Conservation (phyloP, 2,113 vertebrate species). For the Urocolius indicus region DNA sequence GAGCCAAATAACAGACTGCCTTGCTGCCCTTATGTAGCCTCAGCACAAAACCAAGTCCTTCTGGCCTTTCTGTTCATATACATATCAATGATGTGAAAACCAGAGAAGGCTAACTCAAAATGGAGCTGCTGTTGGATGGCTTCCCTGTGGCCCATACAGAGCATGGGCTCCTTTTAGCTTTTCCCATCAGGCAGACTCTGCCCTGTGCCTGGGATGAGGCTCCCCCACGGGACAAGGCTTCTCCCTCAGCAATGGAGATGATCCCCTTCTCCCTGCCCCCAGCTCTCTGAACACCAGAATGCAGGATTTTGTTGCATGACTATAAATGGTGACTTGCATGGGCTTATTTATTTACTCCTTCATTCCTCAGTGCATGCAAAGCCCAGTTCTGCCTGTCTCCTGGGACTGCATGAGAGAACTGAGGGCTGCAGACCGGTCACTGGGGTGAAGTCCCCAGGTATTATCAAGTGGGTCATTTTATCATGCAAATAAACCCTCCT, state of each 20-base stretch:
- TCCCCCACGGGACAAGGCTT: background rate
- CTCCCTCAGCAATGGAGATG: background rate
- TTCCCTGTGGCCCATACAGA: background rate
- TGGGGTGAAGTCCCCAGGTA: background rate
- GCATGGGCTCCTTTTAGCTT: background rate
- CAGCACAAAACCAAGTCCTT: background rate
- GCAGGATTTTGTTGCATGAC: background rate
- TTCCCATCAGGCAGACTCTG: background rate
- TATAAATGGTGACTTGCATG: slow-evolving; percentile 24
- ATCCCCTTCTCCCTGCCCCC: background rate
- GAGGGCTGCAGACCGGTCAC: background rate
- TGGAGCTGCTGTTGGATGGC: background rate
- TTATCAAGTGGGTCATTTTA: background rate
- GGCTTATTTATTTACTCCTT: slow-evolving; percentile 30
- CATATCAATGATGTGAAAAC: background rate
- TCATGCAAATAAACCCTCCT: background rate
- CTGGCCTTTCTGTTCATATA: background rate
- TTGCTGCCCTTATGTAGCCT: background rate
- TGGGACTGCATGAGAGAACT: background rate
- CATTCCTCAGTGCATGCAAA: background rate
- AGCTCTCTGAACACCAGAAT: background rate
- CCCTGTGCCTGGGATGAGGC: background rate
- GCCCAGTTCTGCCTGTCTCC: background rate
- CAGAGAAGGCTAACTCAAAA: background rate
- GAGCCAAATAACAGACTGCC: background rate